Base-by-base conservation (phyloP, 2,797 vertebrate species). In the Menidia menidia region DNA sequence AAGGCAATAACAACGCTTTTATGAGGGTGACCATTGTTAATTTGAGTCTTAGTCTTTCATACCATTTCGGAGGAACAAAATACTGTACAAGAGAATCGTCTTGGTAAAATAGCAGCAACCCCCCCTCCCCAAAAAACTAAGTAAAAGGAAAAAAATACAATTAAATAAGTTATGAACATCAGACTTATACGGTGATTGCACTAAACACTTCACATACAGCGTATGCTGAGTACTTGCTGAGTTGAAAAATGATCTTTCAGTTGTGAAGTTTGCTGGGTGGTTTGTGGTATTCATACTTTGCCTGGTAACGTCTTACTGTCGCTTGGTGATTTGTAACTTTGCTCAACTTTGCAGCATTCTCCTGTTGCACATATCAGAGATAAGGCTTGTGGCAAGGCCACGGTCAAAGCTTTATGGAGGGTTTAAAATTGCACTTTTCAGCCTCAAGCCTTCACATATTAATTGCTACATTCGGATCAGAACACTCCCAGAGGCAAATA, bases 351-450 rank as follows among this genome's bases (percentile, higher is more conserved):
- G 83, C 63, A 82, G 76, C 87, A 84, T 80, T 82, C 83, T 91
- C 87, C 80, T 75, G 75, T 87, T 73, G 80, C 83, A 78, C 82
- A 87, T 81, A 52, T 83, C 71, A 71, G 68, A 83, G 78, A 86
- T 92, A 94, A 93, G 93, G 93, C 94, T 90, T 89, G 88, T 92
- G 91, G 88, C 90, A 92, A 91, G 86, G 88, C 92, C 90, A 93
- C 88, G 65, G 88, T 87, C 84, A 93, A 93, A 91, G 88, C 89
- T 93, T 88, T 89, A 81, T 82, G 67, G 76, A 85, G 86, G 87
- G 35, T 77, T 81, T 87, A 88, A 82, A 94, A 94, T 93, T 93
- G 92, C 92, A 93, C 93, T 93, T 93, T 88, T 81, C 77, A 83
- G 88, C 90, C 91, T 89, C 90, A 73, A 86, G 77, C 84, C 75